A percentile compares a stretch with the other conserved stretches of the same genome.
phyloP scores from a whole-genome alignment of 2,113 vertebrate genomes.

The Plecotus auritus region DNA sequence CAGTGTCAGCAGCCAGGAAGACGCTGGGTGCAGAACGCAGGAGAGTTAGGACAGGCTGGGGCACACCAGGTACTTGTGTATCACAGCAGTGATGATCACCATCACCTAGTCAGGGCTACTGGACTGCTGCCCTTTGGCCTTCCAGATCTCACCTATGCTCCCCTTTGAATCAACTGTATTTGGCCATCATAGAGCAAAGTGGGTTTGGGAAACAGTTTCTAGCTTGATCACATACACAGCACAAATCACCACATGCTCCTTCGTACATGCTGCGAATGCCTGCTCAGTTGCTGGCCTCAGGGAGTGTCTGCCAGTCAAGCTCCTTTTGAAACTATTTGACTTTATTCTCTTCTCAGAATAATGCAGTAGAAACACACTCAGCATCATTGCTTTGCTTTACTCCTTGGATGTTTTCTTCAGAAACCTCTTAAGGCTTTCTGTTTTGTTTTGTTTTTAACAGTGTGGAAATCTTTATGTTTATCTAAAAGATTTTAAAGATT shows the following conservation, averaged over 20 bases:
- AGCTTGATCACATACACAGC: not conserved
- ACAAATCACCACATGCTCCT: not conserved
- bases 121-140: not conserved
- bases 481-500: not conserved
- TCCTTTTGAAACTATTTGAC: not conserved
- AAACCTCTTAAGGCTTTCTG: not conserved
- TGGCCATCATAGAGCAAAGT: not conserved
- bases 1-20: not conserved
- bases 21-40: not conserved
- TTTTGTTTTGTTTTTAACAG: not conserved
- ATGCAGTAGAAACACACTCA: not conserved
- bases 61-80: accelerated
- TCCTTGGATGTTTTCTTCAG: not conserved
- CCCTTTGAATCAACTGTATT: not conserved
- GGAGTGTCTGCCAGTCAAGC: not conserved
- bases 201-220: not conserved
- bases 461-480: not conserved
- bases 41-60: not conserved
- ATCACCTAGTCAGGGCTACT: not conserved
- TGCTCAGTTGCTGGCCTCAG: not conserved
- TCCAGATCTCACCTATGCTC: not conserved
- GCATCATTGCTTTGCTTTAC: not conserved
- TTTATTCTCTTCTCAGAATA: not conserved
- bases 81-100: not conserved
- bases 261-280: accelerated